Conservation (phyloP, 2,113 vertebrate genomes). For the Oxyura jamaicensis region DNA sequence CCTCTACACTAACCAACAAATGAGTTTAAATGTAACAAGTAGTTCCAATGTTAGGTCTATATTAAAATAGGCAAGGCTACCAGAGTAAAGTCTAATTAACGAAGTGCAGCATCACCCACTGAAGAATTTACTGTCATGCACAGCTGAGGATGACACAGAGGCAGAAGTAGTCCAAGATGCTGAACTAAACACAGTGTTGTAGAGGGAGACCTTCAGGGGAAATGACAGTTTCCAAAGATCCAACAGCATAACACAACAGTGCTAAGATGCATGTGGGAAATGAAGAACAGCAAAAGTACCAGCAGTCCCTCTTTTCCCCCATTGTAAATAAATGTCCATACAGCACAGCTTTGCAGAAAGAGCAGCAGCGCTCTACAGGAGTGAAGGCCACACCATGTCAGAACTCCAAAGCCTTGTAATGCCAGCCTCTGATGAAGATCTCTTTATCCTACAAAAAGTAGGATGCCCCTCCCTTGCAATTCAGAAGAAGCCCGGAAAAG, state of each 20-base stretch:
- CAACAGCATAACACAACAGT: neutral
- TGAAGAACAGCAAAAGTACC: neutral
- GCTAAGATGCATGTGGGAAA: neutral
- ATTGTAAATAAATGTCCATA: neutral
- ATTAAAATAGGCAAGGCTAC: neutral
- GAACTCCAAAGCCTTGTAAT: neutral
- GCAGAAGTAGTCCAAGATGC: neutral
- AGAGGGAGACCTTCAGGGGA: neutral
- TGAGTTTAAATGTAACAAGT: neutral
- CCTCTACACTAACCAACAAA: neutral
- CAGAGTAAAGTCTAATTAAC: neutral
- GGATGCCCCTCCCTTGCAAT: neutral
- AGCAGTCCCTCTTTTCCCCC: neutral
- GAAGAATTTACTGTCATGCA: neutral
- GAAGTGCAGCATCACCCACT: neutral
- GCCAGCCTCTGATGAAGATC: neutral
- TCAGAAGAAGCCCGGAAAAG: neutral
- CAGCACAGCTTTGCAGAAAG: neutral
- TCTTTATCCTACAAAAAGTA: neutral
- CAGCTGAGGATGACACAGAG: neutral
- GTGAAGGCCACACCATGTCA: accelerated
- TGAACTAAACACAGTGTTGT: neutral
- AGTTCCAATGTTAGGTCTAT: neutral
- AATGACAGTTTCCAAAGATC: neutral
- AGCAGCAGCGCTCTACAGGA: neutral